These are phyloP conservation scores for Neolamprologus devosi DNA, from an alignment of 2,113 vertebrate species.

Conservation along the genomic window DNA sequence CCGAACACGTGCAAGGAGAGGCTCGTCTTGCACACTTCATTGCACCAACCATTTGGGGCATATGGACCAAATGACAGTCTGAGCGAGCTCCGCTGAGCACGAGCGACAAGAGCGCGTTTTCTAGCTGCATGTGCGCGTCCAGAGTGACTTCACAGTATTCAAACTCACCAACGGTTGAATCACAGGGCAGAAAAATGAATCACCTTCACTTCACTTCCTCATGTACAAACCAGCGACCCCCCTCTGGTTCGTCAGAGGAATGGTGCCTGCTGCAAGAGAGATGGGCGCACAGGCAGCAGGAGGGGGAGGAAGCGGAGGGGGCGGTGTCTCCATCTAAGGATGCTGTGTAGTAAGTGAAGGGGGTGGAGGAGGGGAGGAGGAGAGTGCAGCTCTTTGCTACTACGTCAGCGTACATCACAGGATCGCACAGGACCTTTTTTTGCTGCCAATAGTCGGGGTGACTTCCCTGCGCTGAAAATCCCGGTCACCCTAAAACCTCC, in stretches of 20 bases:
- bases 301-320: background rate
- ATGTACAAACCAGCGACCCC: background rate
- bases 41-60: slow-evolving; percentile 33
- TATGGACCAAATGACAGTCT: background rate
- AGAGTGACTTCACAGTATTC: background rate
- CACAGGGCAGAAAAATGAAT: background rate
- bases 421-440: slow-evolving; percentile 5
- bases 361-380: background rate
- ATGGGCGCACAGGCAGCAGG: background rate
- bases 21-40: slow-evolving; percentile 24
- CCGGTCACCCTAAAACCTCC: background rate
- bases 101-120: background rate
- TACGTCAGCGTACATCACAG: slow-evolving; percentile 49
- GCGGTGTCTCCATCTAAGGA: slow-evolving; percentile 32
- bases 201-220: background rate
- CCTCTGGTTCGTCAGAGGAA: background rate
- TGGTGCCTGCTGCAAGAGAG: slow-evolving; percentile 24
- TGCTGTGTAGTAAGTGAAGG: slow-evolving; percentile 39
- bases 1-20: slow-evolving; percentile 37
- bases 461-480: slow-evolving; percentile 26
- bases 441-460: slow-evolving; percentile 25
- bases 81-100: background rate
- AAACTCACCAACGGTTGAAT: background rate
- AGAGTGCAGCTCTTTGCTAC: slow-evolving; percentile 9
- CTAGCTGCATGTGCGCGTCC: background rate